Evolutionary conservation across 2,797 vertebrate genomes (phyloP).

Genomic region (Poecile montanus): DNA sequence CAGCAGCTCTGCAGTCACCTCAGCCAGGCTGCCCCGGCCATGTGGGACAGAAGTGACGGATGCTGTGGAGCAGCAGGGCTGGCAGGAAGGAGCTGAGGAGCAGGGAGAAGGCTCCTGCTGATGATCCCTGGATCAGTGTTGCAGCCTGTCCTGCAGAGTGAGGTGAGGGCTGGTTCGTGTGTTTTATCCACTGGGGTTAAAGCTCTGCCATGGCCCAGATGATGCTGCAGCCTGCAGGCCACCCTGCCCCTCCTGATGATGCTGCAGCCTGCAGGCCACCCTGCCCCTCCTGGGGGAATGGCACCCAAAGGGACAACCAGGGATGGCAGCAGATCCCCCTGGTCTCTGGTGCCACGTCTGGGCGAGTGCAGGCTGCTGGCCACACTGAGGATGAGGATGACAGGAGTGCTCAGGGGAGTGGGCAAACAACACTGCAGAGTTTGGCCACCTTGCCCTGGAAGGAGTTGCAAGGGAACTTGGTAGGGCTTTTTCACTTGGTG

Average conservation of each 20-base stretch:
- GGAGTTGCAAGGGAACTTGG: not conserved
- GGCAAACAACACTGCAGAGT: not conserved
- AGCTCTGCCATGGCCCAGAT: not conserved
- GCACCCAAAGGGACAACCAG: not conserved
- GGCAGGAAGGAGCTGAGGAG: not conserved
- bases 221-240: not conserved
- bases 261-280: too few relatives aligned
- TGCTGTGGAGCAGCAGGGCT: not conserved
- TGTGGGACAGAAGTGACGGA: not conserved
- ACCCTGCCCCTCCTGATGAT: too few relatives aligned
- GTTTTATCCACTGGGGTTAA: not conserved
- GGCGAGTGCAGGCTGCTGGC: not conserved
- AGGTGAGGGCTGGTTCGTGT: fast-evolving
- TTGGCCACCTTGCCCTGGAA: not conserved
- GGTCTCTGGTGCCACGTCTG: not conserved
- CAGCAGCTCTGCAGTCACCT: not conserved
- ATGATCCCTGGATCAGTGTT: not conserved
- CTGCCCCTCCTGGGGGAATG: not conserved
- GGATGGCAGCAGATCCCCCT: not conserved
- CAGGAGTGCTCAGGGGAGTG: not conserved
- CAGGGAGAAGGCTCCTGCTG: not conserved
- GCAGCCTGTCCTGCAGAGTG: not conserved
- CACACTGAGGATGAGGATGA: not conserved
- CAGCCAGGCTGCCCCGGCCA: not conserved
- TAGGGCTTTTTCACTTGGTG: not conserved